These are phyloP conservation scores for Cavia porcellus DNA, from an alignment of 2,113 vertebrate genomes.

Conservation along the genomic window DNA sequence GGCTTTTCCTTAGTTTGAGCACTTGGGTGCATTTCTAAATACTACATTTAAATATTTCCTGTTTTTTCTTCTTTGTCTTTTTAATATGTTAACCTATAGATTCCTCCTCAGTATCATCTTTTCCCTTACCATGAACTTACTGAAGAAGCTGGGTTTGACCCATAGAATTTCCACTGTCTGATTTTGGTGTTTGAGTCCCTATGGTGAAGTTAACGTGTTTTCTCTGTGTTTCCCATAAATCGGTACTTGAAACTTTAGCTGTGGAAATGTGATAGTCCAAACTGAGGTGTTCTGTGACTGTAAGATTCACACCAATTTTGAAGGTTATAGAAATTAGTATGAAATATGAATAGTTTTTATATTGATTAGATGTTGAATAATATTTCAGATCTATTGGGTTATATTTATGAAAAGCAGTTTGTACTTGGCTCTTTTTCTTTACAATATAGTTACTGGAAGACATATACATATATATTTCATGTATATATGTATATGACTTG, in stretches of 20 bases:
- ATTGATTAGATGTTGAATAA: neutral
- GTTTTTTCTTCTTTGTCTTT: neutral
- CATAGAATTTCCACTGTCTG: neutral
- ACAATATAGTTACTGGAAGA: neutral
- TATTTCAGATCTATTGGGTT: slow-evolving; percentile 17
- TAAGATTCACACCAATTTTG: neutral
- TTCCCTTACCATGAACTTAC: slow-evolving; percentile 11
- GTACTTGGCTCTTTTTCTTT: neutral
- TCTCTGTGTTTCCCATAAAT: neutral
- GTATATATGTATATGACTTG: neutral
- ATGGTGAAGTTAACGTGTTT: neutral
- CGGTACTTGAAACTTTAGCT: neutral
- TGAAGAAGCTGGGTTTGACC: slow-evolving; percentile 27
- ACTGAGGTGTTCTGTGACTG: neutral
- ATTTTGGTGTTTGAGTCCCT: neutral
- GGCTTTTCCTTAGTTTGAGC: slow-evolving; percentile 28
- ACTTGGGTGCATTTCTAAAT: neutral
- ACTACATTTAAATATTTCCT: neutral
- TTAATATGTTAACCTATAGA: neutral
- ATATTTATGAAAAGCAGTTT: slow-evolving; percentile 48
- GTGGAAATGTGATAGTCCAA: neutral
- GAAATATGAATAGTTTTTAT: neutral
- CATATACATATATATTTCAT: neutral
- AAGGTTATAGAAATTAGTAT: neutral
- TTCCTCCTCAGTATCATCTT: neutral